These are phyloP conservation scores for Lasioglossum villosulum DNA, from an alignment of 2,888 invertebrate species.

Conservation along the genomic window DNA sequence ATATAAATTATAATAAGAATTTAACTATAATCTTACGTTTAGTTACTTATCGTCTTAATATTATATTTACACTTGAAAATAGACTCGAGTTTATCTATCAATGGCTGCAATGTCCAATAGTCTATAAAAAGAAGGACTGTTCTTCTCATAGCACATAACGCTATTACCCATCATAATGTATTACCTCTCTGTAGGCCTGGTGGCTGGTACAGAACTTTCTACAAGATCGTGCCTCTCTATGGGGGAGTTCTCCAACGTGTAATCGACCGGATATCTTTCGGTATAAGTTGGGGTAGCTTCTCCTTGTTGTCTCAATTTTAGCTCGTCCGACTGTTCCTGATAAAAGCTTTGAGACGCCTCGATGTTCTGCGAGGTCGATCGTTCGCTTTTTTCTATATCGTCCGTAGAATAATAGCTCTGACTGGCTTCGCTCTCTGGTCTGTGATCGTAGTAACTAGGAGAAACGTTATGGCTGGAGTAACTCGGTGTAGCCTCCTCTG, in stretches of 20 bases:
- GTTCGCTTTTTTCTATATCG: slow-evolving; percentile 75
- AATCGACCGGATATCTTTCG: slow-evolving; percentile 80
- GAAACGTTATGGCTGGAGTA: slow-evolving; percentile 78
- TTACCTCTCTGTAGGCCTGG: slow-evolving; percentile 82
- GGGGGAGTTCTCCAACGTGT: slow-evolving; percentile 79
- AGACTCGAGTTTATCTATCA: slow-evolving; percentile 67
- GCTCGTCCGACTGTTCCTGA: slow-evolving; percentile 75
- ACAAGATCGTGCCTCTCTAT: slow-evolving; percentile 83
- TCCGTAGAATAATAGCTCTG: slow-evolving; percentile 81
- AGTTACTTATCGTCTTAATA: slow-evolving; percentile 74
- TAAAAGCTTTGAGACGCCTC: slow-evolving; percentile 82
- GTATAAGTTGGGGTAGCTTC: slow-evolving; percentile 82
- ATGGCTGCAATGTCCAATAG: slow-evolving; percentile 58
- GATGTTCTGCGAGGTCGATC: slow-evolving; percentile 77
- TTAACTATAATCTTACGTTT: slow-evolving; percentile 76
- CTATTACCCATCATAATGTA: slow-evolving; percentile 63
- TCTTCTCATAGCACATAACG: slow-evolving; percentile 37
- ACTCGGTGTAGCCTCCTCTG: slow-evolving; percentile 78
- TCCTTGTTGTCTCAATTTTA: slow-evolving; percentile 76
- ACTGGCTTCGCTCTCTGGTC: slow-evolving; percentile 80
- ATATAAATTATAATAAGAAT: slow-evolving; percentile 81
- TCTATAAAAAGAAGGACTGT: slow-evolving; percentile 57
- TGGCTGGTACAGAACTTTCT: slow-evolving; percentile 81
- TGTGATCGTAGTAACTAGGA: slow-evolving; percentile 79
- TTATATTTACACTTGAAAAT: slow-evolving; percentile 80